Evolutionary conservation across 2,797 vertebrate genomes (phyloP), one percentile per base, ranked within the genome.

Genomic region (Anomalospiza imberbis): DNA sequence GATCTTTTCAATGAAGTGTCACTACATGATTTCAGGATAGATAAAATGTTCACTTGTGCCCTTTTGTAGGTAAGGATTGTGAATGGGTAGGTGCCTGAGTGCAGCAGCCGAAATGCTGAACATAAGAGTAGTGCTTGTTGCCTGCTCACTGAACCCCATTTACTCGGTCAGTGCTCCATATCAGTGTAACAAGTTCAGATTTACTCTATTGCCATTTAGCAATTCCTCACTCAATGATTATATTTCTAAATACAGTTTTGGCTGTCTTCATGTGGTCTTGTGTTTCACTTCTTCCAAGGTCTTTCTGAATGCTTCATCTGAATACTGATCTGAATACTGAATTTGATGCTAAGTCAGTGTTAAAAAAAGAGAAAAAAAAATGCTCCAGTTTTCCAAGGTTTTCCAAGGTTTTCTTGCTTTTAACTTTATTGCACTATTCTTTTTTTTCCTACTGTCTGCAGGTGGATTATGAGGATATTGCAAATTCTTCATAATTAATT

Each of bases 121-220:
- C 4, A 9, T 58, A 44, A 13, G 34, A 51, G 16, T 32, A 88
- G 55, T 0, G 0, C 50, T 78, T 0, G 0, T 26, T 55, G 74
- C n/a, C 51, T 94, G 58, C 74, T 91, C 89, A 55, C 40, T 79
- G 77, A 95, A 78, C 60, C 51, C n/a, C 36, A 63, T 87, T 51
- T 24, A 32, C 62, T 54, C 54, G 78, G 36, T 32, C 84, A 60
- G 88, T 36, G 40, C 42, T 82, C 42, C 68, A 67, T 31, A 48
- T 62, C 36, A 14, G 21, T 93, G 72, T 28, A 85, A 53, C 17
- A 62, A 53, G n/a, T 42, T 91, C 51, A 67, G 32, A 44, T 71
- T 62, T 6, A 60, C 17, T 11, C 5, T 60, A 71, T 9, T 34
- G 24, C 44, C 45, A n/a, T 55, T 92, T 58, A 53, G 21, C 40